phyloP scores from a whole-genome alignment of 2,797 vertebrate genomes.

The Picus viridis region DNA sequence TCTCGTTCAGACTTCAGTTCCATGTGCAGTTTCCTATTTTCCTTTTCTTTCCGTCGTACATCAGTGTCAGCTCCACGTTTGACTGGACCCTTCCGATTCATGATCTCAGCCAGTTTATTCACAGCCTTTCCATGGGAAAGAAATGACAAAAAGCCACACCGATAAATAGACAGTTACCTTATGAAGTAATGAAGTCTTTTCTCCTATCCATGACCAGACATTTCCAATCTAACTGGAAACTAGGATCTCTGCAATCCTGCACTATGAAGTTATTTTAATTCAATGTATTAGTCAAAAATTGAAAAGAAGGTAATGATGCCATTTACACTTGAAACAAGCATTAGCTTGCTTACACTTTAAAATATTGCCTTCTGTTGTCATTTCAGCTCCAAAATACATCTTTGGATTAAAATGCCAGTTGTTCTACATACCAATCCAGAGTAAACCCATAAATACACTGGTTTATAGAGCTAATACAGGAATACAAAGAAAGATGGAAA shows the following conservation, averaged over 20 bases:
- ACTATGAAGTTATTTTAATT: not conserved
- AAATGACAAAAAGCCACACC: not conserved
- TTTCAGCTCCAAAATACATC: not conserved
- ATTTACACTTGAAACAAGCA: not conserved
- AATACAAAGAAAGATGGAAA: not conserved
- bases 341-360: not conserved
- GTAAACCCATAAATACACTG: not conserved
- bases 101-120: constrained; percentile 97
- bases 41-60: constrained; percentile 95
- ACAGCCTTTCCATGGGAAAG: constrained; percentile 85
- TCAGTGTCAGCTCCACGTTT: constrained; percentile 96
- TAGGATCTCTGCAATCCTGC: not conserved
- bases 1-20: constrained; percentile 96
- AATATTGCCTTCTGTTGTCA: not conserved
- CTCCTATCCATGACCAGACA: not conserved
- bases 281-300: not conserved
- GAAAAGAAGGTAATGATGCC: not conserved
- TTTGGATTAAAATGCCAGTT: not conserved
- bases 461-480: not conserved
- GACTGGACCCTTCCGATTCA: constrained; percentile 94
- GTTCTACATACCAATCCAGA: not conserved
- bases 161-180: not conserved
- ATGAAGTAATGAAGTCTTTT: not conserved
- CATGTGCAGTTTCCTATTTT: constrained; percentile 96
- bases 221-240: not conserved